These are phyloP conservation scores for Nomada flava DNA, from an alignment of 2,888 invertebrate species.

Conservation along the genomic window DNA sequence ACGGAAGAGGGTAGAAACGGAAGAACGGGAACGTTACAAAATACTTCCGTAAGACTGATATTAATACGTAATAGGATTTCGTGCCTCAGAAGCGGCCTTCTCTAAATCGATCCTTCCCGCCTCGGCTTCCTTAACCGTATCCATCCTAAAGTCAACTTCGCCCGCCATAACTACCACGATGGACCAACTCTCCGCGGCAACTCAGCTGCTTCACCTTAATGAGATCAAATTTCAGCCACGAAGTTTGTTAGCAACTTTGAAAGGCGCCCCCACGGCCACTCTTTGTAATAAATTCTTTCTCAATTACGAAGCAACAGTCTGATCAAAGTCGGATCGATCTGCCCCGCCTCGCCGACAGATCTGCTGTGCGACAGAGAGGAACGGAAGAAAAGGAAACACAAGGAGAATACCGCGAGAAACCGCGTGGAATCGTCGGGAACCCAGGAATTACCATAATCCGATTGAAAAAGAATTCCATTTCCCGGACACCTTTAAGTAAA, in stretches of 20 bases:
- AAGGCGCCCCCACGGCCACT: neutral
- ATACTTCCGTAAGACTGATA: slow-evolving; percentile 40
- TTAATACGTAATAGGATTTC: slow-evolving; percentile 57
- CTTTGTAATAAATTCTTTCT: slow-evolving; percentile 12
- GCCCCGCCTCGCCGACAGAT: neutral
- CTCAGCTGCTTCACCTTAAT: slow-evolving; percentile 57
- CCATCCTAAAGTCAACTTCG: slow-evolving; percentile 58
- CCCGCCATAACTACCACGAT: slow-evolving; percentile 42
- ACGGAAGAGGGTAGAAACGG: neutral
- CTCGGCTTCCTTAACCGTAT: slow-evolving; percentile 44
- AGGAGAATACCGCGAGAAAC: slow-evolving; percentile 9
- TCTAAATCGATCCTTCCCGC: slow-evolving; percentile 40
- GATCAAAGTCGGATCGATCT: neutral
- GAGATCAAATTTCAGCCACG: slow-evolving; percentile 62
- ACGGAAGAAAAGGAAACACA: no score
- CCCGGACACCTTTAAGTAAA: slow-evolving; percentile 75
- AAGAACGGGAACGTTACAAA: slow-evolving; percentile 18
- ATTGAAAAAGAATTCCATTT: slow-evolving; percentile 59
- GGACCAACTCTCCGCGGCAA: slow-evolving; percentile 55
- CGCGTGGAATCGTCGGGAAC: slow-evolving; percentile 22
- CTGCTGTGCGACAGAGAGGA: neutral
- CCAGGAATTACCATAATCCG: slow-evolving; percentile 27
- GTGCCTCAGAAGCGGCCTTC: slow-evolving; percentile 34
- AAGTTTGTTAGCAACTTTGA: slow-evolving; percentile 59
- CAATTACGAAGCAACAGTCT: neutral